phyloP scores from a whole-genome alignment of 2,888 invertebrate genomes.

The Melanophora roralis region DNA sequence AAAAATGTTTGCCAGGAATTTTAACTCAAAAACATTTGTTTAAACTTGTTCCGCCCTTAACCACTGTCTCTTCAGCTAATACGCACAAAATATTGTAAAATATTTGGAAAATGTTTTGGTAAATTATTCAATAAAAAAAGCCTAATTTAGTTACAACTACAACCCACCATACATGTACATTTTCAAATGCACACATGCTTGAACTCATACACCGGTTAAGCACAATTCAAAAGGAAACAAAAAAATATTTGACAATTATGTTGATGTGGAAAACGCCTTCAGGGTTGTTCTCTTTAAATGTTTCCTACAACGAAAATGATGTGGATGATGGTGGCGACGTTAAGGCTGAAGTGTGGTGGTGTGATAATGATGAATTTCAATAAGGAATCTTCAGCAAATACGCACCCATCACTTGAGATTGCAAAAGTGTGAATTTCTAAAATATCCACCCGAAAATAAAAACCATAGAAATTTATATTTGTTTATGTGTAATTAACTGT shows the following conservation, averaged over 20 bases:
- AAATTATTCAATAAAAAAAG: slow-evolving; percentile 29
- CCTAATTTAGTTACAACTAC: slow-evolving; percentile 34
- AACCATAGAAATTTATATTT: neutral
- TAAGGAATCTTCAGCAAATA: neutral
- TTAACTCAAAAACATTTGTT: neutral
- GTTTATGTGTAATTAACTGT: neutral
- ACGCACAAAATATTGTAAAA: neutral
- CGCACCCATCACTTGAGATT: neutral
- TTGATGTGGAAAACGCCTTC: slow-evolving; percentile 51
- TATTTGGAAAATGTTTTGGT: slow-evolving; percentile 1
- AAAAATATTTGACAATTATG: slow-evolving; percentile 55
- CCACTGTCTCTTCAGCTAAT: slow-evolving; percentile 19
- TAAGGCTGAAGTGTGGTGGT: neutral
- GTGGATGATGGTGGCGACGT: slow-evolving; percentile 12
- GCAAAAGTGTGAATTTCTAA: slow-evolving; percentile 29
- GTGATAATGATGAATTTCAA: slow-evolving; percentile 16
- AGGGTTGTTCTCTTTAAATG: slow-evolving; percentile 53
- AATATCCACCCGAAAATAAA: slow-evolving; percentile 16
- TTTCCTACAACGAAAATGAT: slow-evolving; percentile 30
- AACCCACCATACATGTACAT: slow-evolving; percentile 10
- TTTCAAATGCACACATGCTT: neutral
- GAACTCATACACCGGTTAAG: slow-evolving; percentile 16
- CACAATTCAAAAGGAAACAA: slow-evolving; percentile 29
- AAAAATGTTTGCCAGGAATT: too few species aligned
- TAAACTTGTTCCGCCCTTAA: neutral